These are phyloP conservation scores for Urocolius indicus DNA, from an alignment of 2,113 vertebrate genomes.

Conservation along the genomic window DNA sequence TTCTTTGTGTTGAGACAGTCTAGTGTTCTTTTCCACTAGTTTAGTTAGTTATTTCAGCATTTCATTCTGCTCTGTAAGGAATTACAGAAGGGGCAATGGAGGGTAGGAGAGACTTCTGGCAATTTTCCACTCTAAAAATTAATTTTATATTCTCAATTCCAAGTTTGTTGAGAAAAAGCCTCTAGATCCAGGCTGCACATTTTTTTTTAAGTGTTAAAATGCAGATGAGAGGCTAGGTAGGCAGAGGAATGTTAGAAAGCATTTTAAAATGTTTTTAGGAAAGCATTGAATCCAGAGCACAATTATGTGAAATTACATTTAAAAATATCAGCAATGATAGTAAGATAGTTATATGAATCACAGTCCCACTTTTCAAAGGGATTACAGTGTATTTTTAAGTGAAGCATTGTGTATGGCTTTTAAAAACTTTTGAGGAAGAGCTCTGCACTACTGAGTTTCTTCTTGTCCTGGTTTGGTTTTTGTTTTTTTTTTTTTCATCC, in stretches of 20 bases:
- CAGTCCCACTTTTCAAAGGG: background rate
- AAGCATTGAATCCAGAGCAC: background rate
- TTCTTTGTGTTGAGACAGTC: background rate
- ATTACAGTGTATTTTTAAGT: background rate
- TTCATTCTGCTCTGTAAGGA: background rate
- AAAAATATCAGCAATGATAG: background rate
- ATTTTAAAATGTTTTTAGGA: background rate
- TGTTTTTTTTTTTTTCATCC: background rate
- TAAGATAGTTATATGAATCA: background rate
- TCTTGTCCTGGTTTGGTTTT: background rate
- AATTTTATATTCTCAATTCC: background rate
- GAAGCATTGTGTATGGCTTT: background rate
- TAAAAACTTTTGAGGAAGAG: background rate
- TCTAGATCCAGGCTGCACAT: background rate
- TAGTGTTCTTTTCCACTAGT: background rate
- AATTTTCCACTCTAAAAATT: background rate
- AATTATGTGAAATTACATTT: background rate
- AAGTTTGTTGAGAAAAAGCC: background rate
- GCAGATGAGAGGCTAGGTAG: background rate
- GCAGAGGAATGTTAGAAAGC: background rate
- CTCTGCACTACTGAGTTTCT: background rate
- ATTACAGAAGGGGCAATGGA: background rate
- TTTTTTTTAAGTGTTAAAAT: slow-evolving; percentile 13
- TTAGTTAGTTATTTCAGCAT: background rate
- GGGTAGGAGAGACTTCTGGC: background rate